These are phyloP conservation scores for Eumerus sabulonum DNA, from an alignment of 2,888 invertebrate genomes.

Conservation along the genomic window DNA sequence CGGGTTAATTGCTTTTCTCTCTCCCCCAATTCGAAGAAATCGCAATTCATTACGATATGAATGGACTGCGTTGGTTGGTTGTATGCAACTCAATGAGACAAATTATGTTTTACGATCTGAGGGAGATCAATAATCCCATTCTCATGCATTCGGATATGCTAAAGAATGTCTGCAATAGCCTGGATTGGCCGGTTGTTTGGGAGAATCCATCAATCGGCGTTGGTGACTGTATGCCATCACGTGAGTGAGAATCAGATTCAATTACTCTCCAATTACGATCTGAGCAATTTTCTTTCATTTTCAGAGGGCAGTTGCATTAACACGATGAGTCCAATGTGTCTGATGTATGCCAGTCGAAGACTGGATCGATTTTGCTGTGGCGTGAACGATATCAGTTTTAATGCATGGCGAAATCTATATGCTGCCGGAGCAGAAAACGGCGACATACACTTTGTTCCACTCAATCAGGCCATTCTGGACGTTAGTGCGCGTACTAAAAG, in stretches of 20 bases:
- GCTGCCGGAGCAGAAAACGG: constrained; percentile 73
- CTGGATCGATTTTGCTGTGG: constrained; percentile 70
- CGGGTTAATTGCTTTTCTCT: constrained; percentile 2
- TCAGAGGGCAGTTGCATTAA: constrained; percentile 53
- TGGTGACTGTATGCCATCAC: constrained; percentile 70
- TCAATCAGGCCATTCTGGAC: constrained; percentile 71
- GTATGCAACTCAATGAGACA: constrained; percentile 70
- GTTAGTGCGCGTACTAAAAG: constrained; percentile 39
- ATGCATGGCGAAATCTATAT: constrained; percentile 70
- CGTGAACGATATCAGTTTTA: constrained; percentile 71
- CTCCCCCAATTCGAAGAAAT: constrained; percentile 71
- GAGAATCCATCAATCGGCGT: constrained; percentile 71
- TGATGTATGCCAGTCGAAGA: constrained; percentile 60
- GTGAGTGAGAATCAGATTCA: no score
- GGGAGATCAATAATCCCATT: constrained; percentile 71
- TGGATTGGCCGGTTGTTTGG: constrained; percentile 76
- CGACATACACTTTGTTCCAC: constrained; percentile 72
- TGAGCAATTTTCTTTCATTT: constrained; percentile 17
- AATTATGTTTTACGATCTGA: constrained; percentile 73
- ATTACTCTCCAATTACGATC: no score
- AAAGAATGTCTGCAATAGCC: constrained; percentile 69
- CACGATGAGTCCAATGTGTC: constrained; percentile 70
- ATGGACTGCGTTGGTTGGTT: constrained; percentile 76
- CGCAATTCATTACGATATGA: constrained; percentile 75
- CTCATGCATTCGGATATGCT: constrained; percentile 69